Percentiles rank a stretch among this genome's conserved stretches.
phyloP scores from a whole-genome alignment of 2,113 vertebrate species.

The Chitala chitala region DNA sequence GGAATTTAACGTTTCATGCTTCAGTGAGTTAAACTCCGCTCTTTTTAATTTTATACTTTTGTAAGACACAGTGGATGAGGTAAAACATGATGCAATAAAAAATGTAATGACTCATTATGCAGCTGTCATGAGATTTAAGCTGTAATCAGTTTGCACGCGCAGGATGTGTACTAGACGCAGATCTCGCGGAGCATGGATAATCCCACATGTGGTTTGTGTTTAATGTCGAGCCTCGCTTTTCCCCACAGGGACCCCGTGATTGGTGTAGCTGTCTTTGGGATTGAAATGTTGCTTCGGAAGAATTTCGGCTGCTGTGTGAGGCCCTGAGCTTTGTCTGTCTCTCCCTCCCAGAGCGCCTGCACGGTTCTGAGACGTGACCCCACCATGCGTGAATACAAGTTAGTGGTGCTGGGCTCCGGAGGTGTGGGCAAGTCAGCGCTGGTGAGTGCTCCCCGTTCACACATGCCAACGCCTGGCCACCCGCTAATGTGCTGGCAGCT shows the following conservation, averaged over 20 bases:
- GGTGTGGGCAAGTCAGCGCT: conserved; percentile 98
- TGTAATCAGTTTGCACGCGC: too few species aligned
- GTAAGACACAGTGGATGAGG: too few species aligned
- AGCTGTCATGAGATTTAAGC: too few species aligned
- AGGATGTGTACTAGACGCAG: too few species aligned
- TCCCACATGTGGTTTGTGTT: not conserved
- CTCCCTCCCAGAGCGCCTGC: conserved; percentile 65
- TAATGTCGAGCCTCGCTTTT: not conserved
- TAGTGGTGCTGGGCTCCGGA: conserved; percentile 98
- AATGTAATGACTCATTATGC: too few species aligned
- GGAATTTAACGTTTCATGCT: too few species aligned
- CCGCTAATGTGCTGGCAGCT: too few species aligned
- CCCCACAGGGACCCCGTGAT: not conserved
- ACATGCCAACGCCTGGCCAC: too few species aligned
- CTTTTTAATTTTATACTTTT: too few species aligned
- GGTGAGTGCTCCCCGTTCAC: conserved; percentile 71
- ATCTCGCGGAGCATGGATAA: not conserved
- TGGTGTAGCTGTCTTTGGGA: not conserved
- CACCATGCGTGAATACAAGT: conserved; percentile 99
- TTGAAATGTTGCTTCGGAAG: not conserved
- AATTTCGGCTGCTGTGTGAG: too few species aligned
- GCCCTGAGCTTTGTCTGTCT: conserved; percentile 10
- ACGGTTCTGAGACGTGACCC: conserved; percentile 73
- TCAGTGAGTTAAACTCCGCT: too few species aligned
- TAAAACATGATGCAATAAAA: too few species aligned